Base-by-base conservation (phyloP, 2,888 invertebrate genomes). In the Acrobasis repandana region DNA sequence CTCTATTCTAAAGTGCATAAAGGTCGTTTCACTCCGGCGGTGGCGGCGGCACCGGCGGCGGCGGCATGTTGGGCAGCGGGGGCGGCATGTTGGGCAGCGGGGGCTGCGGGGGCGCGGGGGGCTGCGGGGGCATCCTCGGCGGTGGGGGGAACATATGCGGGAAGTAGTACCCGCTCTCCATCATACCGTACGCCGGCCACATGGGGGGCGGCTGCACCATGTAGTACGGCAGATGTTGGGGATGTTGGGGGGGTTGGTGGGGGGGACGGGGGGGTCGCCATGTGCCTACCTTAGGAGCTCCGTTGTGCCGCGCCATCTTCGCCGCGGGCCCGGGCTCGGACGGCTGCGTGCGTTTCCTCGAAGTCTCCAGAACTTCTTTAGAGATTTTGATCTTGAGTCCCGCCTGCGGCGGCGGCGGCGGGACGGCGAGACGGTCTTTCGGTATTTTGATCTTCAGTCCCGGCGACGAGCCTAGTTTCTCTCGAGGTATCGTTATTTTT, bases 381-480 rank as follows among this genome's bases (percentile, higher is more conserved):
- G 96, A 94, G 68, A 97, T 96, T 89, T 96, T 97, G 71, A 97
- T 95, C 83, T 96, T 96, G 49, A 96, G 83, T 1, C 94, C 93
- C 4, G 85, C 72, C 38, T 86, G 85, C 2, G 87, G 87, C 28
- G 83, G 88, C 0, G 84, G 93, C 67, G 83, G 90, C 58, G 90
- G 94, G 56, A 92, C 92, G 69, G 95, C 94, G 49, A 96, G 83
- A 58, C 95, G 90, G 67, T 96, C 96, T 77, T 96, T 96, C 0
- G 96, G 95, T 58, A 97, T 97, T 83, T 96, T 97, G 56, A 97
- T 96, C 82, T 97, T 97, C 54, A 97, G 79, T 0, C 95, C 95
- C 0, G 48, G 49, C 0, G 92, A 89, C 0, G 90, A 71, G 0
- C 87, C 82, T 0, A 90, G 61, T 63, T 90, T 91, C 1, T 93